These are phyloP conservation scores for Coregonus clupeaformis DNA, from an alignment of 2,113 vertebrate genomes.

Conservation along the genomic window DNA sequence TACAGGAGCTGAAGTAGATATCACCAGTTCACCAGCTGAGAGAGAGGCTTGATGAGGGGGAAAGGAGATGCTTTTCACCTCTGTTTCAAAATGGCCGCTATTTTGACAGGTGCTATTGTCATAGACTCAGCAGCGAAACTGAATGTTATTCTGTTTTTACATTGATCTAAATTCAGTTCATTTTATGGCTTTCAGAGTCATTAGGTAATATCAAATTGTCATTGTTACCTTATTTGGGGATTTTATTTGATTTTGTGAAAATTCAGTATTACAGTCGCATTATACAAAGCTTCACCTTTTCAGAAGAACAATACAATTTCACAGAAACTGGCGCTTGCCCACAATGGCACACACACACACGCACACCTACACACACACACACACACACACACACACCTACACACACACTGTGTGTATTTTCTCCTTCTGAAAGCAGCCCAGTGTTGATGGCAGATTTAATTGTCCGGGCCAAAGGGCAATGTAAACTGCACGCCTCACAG, in stretches of 20 bases:
- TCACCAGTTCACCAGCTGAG: constrained; percentile 23
- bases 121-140: neutral
- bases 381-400: constrained; percentile 6
- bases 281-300: constrained; percentile 7
- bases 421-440: constrained; percentile 29
- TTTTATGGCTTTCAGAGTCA: neutral
- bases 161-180: neutral
- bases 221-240: neutral
- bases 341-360: neutral
- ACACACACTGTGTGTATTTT: neutral
- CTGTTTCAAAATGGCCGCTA: neutral
- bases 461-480: constrained; percentile 63
- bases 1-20: constrained; percentile 38
- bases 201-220: neutral
- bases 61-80: constrained; percentile 14
- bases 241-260: neutral
- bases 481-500: constrained; percentile 63
- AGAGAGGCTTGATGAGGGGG: constrained; percentile 24
- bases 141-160: neutral
- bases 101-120: neutral
- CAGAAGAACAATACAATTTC: neutral
- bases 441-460: constrained; percentile 62
- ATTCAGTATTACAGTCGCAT: neutral
- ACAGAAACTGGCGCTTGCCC: neutral
- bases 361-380: constrained; percentile 9